Percentiles rank a stretch among this genome's conserved stretches.
Conservation (phyloP, 1,140 invertebrate species). For the Holcopasites calliopsidis region DNA sequence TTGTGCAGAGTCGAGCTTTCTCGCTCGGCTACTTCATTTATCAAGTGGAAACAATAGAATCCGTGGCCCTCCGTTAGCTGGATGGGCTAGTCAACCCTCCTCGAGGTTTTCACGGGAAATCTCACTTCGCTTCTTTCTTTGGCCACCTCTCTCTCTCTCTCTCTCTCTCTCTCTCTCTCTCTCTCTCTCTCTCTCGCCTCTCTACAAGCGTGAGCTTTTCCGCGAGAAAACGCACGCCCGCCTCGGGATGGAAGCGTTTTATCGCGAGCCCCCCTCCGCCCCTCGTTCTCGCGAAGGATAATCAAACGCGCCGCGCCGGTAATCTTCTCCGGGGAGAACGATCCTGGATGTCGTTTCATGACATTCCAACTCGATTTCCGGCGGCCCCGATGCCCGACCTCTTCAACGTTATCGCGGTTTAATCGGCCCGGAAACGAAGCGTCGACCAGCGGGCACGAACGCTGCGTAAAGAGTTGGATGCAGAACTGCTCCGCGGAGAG, state of each 20-base stretch:
- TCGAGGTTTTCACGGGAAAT: conserved; percentile 30
- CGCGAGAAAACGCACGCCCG: background rate
- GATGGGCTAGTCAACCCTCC: conserved; percentile 9
- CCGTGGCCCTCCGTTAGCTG: background rate
- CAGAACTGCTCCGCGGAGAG: background rate
- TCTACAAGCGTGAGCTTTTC: conserved; percentile 14
- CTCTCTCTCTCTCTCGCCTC: too few relatives aligned
- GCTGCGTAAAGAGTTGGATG: background rate
- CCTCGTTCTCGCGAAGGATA: background rate
- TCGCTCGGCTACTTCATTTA: conserved; percentile 72
- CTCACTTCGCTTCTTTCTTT: conserved; percentile 24
- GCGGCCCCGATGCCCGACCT: background rate
- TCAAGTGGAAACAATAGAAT: conserved; percentile 75
- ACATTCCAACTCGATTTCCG: conserved; percentile 35
- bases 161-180: background rate
- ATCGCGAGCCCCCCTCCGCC: background rate
- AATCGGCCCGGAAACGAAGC: conserved; percentile 19
- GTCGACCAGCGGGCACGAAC: background rate
- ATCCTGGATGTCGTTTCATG: conserved; percentile 1
- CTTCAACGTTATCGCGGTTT: background rate
- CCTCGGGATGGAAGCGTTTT: conserved; percentile 6
- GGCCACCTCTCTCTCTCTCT: background rate
- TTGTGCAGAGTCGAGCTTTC: conserved; percentile 62
- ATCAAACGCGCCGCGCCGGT: conserved; percentile 28
- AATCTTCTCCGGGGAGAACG: background rate